Conservation (phyloP, 2,888 invertebrate species). For the Drosophila neonasuta region DNA sequence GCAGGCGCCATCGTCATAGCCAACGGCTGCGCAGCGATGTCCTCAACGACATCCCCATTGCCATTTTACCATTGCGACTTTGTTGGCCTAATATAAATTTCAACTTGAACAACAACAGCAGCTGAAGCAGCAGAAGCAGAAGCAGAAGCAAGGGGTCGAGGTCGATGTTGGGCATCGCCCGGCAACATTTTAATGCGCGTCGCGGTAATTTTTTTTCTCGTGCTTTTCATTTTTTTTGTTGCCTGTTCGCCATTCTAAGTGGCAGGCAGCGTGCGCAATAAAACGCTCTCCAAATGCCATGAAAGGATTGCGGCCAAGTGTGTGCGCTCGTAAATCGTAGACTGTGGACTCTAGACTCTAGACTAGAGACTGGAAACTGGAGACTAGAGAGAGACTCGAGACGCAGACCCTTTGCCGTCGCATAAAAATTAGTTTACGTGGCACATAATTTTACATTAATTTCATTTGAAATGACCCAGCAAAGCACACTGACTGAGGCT, state of each 20-base stretch:
- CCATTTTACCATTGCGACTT: slow-evolving; percentile 43
- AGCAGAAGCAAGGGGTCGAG: slow-evolving; percentile 7
- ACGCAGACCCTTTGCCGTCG: slow-evolving; percentile 20
- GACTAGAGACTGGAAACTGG: neutral
- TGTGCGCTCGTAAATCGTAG: slow-evolving; percentile 66
- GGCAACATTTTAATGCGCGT: slow-evolving; percentile 71
- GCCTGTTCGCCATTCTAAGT: slow-evolving; percentile 41
- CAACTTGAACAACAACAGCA: slow-evolving; percentile 57
- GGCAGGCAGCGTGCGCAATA: slow-evolving; percentile 67
- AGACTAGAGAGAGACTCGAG: neutral
- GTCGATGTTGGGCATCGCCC: slow-evolving; percentile 30
- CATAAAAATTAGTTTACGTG: slow-evolving; percentile 72
- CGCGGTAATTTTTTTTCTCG: slow-evolving; percentile 42
- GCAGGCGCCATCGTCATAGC: slow-evolving; percentile 68
- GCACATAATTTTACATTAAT: slow-evolving; percentile 74
- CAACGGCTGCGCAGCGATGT: slow-evolving; percentile 49
- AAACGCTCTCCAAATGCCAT: slow-evolving; percentile 66
- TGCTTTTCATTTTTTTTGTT: slow-evolving; percentile 10
- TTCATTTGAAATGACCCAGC: slow-evolving; percentile 54
- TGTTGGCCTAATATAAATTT: slow-evolving; percentile 78
- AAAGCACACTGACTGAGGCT: neutral
- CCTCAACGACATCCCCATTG: slow-evolving; percentile 42
- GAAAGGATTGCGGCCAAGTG: slow-evolving; percentile 71
- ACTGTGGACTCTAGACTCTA: slow-evolving; percentile 21
- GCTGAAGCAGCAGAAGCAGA: neutral